Conservation (phyloP, 2,888 invertebrate species). For the Paralinhomoeus sp. region DNA sequence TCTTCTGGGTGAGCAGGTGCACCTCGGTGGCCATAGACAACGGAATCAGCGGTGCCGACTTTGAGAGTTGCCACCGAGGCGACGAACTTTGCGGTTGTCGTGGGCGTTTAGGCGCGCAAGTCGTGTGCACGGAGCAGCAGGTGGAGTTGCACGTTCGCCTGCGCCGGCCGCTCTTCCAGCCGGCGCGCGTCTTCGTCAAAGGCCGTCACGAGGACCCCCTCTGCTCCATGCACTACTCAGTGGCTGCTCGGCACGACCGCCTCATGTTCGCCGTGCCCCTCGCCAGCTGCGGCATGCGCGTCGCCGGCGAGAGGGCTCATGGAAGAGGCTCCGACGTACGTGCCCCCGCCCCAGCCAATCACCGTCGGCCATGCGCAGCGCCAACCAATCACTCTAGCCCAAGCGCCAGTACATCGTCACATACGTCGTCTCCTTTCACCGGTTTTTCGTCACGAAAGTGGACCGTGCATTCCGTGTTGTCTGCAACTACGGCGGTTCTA, state of each 20-base stretch:
- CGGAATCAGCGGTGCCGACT: too few species aligned
- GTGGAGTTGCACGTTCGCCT: neutral
- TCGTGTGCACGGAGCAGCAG: neutral
- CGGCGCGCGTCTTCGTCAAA: constrained; percentile 2
- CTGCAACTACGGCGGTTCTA: neutral
- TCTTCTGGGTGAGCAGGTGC: too few species aligned
- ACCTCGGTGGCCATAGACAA: too few species aligned
- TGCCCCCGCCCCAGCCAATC: neutral
- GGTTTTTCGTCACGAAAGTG: constrained; percentile 2
- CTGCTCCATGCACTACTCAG: neutral
- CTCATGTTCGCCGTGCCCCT: neutral
- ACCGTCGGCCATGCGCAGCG: neutral
- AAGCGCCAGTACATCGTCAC: neutral
- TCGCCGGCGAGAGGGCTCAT: neutral
- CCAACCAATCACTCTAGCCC: neutral
- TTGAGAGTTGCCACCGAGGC: too few species aligned
- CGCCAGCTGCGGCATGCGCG: neutral
- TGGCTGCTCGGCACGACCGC: neutral
- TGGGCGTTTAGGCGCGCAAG: neutral
- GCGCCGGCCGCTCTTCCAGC: neutral
- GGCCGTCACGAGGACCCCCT: neutral
- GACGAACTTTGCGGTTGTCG: too few species aligned
- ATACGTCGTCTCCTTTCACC: constrained; percentile 1
- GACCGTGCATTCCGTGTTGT: constrained; percentile 1
- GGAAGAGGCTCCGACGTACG: neutral